Evolutionary conservation across 2,888 invertebrate species (phyloP).

Genomic region (Sphaeridia pumilis): DNA sequence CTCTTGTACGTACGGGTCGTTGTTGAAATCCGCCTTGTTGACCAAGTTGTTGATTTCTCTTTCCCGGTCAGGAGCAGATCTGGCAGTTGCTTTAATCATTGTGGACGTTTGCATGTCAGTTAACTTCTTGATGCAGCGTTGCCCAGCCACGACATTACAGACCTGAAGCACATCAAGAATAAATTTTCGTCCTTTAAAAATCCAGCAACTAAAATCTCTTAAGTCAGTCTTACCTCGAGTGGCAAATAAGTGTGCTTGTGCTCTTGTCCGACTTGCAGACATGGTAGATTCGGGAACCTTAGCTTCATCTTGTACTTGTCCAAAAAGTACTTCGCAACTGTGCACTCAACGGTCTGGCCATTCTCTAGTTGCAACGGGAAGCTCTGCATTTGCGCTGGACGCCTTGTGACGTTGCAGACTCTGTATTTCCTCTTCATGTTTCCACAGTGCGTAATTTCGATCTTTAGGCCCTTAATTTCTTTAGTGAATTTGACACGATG

Average conservation of each 20-base stretch:
- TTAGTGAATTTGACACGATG: constrained; percentile 95
- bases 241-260: constrained; percentile 99
- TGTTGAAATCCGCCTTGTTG: constrained; percentile 95
- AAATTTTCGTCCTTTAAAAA: no score
- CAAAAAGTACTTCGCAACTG: constrained; percentile 98
- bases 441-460: constrained; percentile 99
- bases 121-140: constrained; percentile 97
- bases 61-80: constrained; percentile 89
- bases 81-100: constrained; percentile 99
- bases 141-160: constrained; percentile 98
- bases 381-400: constrained; percentile 99
- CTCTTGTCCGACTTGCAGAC: constrained; percentile 98
- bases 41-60: constrained; percentile 97
- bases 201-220: no score
- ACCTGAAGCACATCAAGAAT: no score
- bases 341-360: constrained; percentile 99
- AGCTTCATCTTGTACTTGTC: constrained; percentile 99
- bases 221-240: constrained; percentile 54
- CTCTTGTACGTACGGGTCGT: constrained; percentile 96
- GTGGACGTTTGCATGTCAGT: constrained; percentile 99
- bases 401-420: constrained; percentile 96
- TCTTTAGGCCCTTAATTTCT: constrained; percentile 99
- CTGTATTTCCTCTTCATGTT: constrained; percentile 97
- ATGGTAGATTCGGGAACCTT: constrained; percentile 94
- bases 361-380: constrained; percentile 98